Evolutionary conservation across 92 coral and sea anemone genomes (phyloP).

Genomic region (Epizoanthus stellaris): DNA sequence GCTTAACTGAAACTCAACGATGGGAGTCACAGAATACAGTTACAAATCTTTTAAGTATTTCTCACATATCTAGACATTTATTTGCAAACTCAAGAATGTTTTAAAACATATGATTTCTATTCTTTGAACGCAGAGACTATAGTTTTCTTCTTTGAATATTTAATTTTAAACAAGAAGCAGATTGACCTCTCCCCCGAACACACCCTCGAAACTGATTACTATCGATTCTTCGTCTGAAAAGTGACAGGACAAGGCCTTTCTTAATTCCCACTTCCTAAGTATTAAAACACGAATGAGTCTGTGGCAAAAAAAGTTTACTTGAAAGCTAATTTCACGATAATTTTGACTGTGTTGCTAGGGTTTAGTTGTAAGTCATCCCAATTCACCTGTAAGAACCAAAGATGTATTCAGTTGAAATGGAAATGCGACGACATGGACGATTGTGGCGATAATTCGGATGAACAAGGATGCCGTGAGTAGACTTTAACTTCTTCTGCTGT

Average conservation of each 20-base stretch:
- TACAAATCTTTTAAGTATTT: neutral
- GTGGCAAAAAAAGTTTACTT: neutral
- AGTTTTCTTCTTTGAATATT: conserved; percentile 16
- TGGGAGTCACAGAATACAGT: neutral
- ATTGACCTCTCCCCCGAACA: conserved; percentile 21
- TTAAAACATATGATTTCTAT: neutral
- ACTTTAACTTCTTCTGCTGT: neutral
- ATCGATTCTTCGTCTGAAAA: neutral
- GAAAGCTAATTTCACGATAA: neutral
- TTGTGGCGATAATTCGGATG: conserved; percentile 46
- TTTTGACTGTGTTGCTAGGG: neutral
- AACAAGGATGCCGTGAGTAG: conserved; percentile 34
- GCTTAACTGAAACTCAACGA: neutral
- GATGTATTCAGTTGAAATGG: conserved; percentile 16
- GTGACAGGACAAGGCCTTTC: neutral
- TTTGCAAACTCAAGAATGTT: neutral
- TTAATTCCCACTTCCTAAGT: neutral
- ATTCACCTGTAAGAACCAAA: conserved; percentile 39
- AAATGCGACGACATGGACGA: conserved; percentile 46
- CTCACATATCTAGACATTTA: neutral
- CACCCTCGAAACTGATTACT: conserved; percentile 28
- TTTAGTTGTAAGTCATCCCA: conserved; percentile 24
- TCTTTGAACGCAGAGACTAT: conserved; percentile 4
- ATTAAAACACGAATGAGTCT: neutral
- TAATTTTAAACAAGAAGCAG: neutral